phyloP scores from a whole-genome alignment of 64 coral and sea anemone species.

The Montipora capricornis region DNA sequence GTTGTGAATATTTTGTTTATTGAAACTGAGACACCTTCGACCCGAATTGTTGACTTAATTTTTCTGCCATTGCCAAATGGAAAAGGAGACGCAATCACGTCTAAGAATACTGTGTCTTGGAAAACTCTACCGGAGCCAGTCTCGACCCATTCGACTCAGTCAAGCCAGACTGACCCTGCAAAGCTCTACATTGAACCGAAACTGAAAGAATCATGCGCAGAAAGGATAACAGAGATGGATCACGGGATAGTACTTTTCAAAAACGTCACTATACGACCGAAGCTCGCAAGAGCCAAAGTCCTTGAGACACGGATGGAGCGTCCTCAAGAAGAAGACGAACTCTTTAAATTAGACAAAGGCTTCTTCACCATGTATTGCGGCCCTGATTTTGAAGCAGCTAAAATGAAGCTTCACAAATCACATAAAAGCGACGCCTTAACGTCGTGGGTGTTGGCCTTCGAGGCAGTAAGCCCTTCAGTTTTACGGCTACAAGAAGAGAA shows the following conservation, averaged over 20 bases:
- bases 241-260: conserved; percentile 3
- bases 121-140: too few relatives aligned
- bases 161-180: too few relatives aligned
- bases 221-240: not conserved
- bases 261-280: conserved; percentile 10
- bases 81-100: not conserved
- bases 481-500: not conserved
- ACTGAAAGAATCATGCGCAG: not conserved
- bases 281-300: conserved; percentile 3
- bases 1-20: not conserved
- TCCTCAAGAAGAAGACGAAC: conserved; percentile 35
- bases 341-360: not conserved
- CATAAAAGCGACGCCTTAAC: not conserved
- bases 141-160: too few relatives aligned
- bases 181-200: too few relatives aligned
- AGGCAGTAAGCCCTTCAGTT: not conserved
- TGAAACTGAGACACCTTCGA: not conserved
- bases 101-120: too few relatives aligned
- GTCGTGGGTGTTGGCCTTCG: not conserved
- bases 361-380: conserved; percentile 49
- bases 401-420: not conserved
- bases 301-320: not conserved
- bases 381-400: not conserved
- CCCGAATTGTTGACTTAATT: not conserved
- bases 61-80: not conserved